These are phyloP conservation scores for Acanthis flammea DNA, from an alignment of 2,797 vertebrate genomes.

Conservation along the genomic window DNA sequence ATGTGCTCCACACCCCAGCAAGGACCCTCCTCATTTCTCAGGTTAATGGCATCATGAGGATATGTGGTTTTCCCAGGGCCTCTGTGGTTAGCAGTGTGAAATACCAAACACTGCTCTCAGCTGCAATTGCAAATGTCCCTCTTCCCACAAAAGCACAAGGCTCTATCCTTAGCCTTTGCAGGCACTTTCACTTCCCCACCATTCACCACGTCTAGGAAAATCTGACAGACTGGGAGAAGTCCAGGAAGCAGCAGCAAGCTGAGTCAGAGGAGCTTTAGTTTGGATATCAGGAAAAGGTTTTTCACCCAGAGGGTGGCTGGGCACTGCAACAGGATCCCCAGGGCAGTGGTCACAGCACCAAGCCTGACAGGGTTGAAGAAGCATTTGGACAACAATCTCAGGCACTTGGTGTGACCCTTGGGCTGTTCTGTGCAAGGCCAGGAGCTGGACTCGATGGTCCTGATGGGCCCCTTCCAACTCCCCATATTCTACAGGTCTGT, in stretches of 20 bases:
- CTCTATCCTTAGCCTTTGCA: not conserved
- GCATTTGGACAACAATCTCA: not conserved
- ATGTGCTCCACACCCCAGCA: not conserved
- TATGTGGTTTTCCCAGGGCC: not conserved
- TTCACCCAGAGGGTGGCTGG: not conserved
- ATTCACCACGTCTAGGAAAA: fast-evolving
- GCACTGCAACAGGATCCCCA: not conserved
- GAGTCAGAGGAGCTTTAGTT: not conserved
- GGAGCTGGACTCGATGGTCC: too few species aligned
- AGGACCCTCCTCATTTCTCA: not conserved
- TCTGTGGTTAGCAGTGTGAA: not conserved
- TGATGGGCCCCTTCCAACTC: not conserved
- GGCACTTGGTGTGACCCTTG: not conserved
- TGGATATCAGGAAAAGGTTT: not conserved
- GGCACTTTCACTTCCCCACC: not conserved
- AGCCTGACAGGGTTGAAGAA: not conserved
- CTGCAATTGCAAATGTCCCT: not conserved
- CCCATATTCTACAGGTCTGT: not conserved
- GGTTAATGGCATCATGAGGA: not conserved
- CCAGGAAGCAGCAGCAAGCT: not conserved
- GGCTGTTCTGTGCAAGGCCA: too few species aligned
- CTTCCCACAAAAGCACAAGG: not conserved
- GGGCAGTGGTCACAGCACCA: not conserved
- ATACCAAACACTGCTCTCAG: not conserved
- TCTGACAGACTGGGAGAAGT: not conserved